Base-by-base conservation (phyloP, 2,113 vertebrate species). In the Nibea coibor region DNA sequence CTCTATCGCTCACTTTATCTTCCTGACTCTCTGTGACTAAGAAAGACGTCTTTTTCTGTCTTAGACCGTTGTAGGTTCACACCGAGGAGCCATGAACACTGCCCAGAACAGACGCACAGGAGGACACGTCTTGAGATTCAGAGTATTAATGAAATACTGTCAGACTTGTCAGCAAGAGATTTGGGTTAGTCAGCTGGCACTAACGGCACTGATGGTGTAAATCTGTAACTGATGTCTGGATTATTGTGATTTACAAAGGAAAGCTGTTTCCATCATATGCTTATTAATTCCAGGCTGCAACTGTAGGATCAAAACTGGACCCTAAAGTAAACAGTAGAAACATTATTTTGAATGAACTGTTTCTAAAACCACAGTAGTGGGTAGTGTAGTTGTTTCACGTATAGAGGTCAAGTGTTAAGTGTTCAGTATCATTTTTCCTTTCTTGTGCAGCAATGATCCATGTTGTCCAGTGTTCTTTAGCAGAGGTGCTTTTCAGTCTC, bases 61-160 rank as follows among this genome's bases (percentile, higher is more conserved):
- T 42, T 24, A 94, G 93, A 35, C 91, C 87, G 2, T 24, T 88
- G 61, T 91, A 93, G 88, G 31, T 67, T 48, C 47, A 71, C 75
- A 45, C 28, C 48, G 79, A 73, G 43, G 28, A 4, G 20, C 24
- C 8, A 5, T 22, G 35, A 39, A 39, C 35, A 39, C 35, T 9
- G 35, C 35, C 35, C 35, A 39, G 35, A 9, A 39, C 43, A 42
- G 47, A 75, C 51, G 59, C 54, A 71, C 26, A 61, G 50, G 50
- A 42, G n/a, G 26, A 75, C 43, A 22, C 45, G 56, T 74, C 42
- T 19, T 53, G 43, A 72, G 47, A 82, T 66, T 75, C 3, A 0
- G 58, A 51, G n/a, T 68, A 12, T 42, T 57, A 39, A 57, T 4
- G 16, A 68, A 50, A 53, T 74, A 77, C 53, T 81, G 45, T 73